A percentile compares a stretch with the other conserved stretches of the same genome.
Evolutionary conservation across 2,888 invertebrate genomes (phyloP).

Genomic region (Eurytoma adleriae): DNA sequence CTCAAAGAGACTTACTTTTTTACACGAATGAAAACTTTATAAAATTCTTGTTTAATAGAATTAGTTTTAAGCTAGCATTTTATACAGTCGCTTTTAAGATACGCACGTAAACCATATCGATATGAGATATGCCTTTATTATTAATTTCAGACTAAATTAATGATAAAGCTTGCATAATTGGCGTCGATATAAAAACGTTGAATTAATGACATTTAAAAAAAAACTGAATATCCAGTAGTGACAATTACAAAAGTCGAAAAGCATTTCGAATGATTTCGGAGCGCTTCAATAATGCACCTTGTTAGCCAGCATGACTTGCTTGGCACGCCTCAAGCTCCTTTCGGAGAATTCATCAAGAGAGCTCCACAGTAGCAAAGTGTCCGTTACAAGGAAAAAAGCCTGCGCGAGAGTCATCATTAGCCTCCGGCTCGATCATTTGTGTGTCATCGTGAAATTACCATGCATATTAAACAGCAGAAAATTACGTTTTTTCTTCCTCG

Average conservation of each 20-base stretch:
- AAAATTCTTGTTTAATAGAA: no score
- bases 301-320: conserved; percentile 52
- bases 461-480: conserved; percentile 1
- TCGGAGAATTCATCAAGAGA: neutral
- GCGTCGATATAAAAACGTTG: no score
- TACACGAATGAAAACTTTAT: no score
- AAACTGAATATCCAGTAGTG: conserved; percentile 5
- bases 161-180: no score
- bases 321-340: neutral
- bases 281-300: conserved; percentile 48
- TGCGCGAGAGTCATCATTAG: conserved; percentile 34
- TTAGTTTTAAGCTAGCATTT: no score
- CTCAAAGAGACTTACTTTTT: no score
- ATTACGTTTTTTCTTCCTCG: neutral
- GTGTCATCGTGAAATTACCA: conserved; percentile 25
- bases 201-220: neutral
- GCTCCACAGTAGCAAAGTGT: conserved; percentile 71
- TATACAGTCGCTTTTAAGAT: no score
- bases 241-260: neutral
- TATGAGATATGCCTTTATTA: no score
- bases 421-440: conserved; percentile 27
- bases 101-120: no score
- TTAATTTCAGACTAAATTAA: no score
- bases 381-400: conserved; percentile 65
- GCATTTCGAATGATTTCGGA: conserved; percentile 30